phyloP scores from a whole-genome alignment of 2,888 invertebrate species.

The Conops quadrifasciatus region DNA sequence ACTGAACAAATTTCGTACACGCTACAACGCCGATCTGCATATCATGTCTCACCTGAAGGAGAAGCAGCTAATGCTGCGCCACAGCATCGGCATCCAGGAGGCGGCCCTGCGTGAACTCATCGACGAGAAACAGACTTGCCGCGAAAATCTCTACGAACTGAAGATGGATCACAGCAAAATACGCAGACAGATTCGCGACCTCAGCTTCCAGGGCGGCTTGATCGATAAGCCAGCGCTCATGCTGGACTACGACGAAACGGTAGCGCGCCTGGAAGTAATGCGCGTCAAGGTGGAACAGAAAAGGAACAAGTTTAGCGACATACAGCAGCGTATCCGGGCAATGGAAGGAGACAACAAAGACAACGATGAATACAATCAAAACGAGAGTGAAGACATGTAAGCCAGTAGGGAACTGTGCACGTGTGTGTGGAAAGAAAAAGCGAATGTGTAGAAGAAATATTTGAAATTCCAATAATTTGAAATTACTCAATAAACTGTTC shows the following conservation, averaged over 20 bases:
- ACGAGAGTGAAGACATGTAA: not conserved
- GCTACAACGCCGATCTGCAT: slow-evolving; percentile 53
- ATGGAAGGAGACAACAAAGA: not conserved
- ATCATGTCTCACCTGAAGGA: slow-evolving; percentile 56
- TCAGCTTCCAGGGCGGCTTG: slow-evolving; percentile 55
- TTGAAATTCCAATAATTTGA: no score
- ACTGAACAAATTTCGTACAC: slow-evolving; percentile 47
- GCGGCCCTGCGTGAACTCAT: slow-evolving; percentile 27
- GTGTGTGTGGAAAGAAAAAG: not conserved
- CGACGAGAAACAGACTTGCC: slow-evolving; percentile 37
- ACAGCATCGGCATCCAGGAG: slow-evolving; percentile 37
- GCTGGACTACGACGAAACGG: slow-evolving; percentile 56
- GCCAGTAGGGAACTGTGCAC: not conserved
- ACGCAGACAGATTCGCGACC: slow-evolving; percentile 46
- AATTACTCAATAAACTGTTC: no score
- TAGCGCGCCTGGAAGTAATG: slow-evolving; percentile 38
- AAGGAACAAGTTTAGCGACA: slow-evolving; percentile 30
- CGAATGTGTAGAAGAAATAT: not conserved
- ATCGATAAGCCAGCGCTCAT: slow-evolving; percentile 56
- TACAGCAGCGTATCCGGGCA: slow-evolving; percentile 23
- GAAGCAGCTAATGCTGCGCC: slow-evolving; percentile 48
- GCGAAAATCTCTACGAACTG: slow-evolving; percentile 46
- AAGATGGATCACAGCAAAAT: slow-evolving; percentile 50
- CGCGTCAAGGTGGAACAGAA: slow-evolving; percentile 40
- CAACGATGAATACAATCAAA: not conserved